phyloP scores from a whole-genome alignment of 1,140 invertebrate genomes.

The Temnothorax nylanderi region DNA sequence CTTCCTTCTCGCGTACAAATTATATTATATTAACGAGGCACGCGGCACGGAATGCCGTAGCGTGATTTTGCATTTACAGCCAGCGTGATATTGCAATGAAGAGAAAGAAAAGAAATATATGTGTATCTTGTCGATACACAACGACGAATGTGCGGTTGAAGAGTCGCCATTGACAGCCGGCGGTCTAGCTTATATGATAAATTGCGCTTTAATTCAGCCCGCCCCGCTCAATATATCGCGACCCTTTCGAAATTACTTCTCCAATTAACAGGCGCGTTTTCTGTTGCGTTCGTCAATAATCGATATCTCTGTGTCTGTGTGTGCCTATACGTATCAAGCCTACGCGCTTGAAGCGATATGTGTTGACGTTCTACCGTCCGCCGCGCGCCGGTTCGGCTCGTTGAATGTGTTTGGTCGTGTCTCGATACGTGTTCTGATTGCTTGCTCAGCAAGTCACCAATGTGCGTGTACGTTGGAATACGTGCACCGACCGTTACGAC shows the following conservation, averaged over 20 bases:
- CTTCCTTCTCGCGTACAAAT: not conserved
- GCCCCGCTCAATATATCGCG: conserved; percentile 24
- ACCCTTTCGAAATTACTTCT: conserved; percentile 43
- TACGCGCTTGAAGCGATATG: conserved; percentile 18
- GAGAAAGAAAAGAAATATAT: not conserved
- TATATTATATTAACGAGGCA: not conserved
- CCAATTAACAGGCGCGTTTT: conserved; percentile 58
- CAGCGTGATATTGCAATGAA: not conserved
- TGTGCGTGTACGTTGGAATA: conserved; percentile 21
- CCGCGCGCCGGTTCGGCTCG: not conserved
- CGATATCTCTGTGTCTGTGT: conserved; percentile 27
- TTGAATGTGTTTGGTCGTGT: conserved; percentile 24
- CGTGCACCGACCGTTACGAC: not conserved
- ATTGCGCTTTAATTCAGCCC: conserved; percentile 50
- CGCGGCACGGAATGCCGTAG: not conserved
- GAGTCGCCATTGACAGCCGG: conserved; percentile 10
- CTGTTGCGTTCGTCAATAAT: conserved; percentile 52
- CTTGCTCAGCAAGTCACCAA: conserved; percentile 22
- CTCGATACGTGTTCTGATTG: conserved; percentile 47
- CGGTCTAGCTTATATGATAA: conserved; percentile 31
- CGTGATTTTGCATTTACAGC: not conserved
- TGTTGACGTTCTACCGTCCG: conserved; percentile 18
- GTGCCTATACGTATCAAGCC: not conserved
- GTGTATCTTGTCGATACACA: not conserved
- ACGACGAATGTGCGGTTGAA: not conserved